A percentile compares a stretch with the other conserved stretches of the same genome.
These are phyloP conservation scores for Oreortyx pictus DNA, from an alignment of 2,797 vertebrate genomes.

Conservation along the genomic window DNA sequence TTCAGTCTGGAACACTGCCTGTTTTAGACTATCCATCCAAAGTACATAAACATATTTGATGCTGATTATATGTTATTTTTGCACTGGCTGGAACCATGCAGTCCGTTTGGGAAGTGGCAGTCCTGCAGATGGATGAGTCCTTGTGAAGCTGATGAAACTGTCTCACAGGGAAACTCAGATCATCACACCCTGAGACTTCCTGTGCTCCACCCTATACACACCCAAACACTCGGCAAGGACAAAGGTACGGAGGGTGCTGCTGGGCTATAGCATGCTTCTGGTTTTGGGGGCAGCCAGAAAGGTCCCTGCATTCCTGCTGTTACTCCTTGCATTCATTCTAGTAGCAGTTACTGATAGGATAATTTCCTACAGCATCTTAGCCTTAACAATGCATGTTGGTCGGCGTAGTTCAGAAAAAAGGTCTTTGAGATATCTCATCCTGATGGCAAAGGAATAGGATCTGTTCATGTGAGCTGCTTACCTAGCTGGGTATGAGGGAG, in stretches of 20 bases:
- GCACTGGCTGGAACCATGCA: not conserved
- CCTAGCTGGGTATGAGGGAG: not conserved
- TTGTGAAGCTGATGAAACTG: not conserved
- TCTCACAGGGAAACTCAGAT: not conserved
- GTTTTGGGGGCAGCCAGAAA: not conserved
- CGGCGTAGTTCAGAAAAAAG: not conserved
- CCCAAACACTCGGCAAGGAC: not conserved
- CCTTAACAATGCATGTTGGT: accelerated
- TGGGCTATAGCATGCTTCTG: not conserved
- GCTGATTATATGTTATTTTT: not conserved
- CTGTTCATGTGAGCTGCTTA: not conserved
- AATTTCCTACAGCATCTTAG: not conserved
- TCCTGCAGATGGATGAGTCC: accelerated
- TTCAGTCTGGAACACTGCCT: not conserved
- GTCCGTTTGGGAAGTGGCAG: accelerated
- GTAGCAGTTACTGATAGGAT: not conserved
- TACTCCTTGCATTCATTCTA: not conserved
- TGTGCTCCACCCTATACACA: not conserved
- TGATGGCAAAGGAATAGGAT: not conserved
- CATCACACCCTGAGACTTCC: not conserved
- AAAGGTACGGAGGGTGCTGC: too few relatives aligned
- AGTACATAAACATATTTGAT: not conserved
- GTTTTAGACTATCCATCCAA: not conserved
- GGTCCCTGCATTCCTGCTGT: not conserved
- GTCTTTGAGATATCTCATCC: not conserved